Evolutionary conservation across 2,888 invertebrate genomes (phyloP), one percentile per base, ranked within the genome.

Genomic region (Mesorhabditis sp.): DNA sequence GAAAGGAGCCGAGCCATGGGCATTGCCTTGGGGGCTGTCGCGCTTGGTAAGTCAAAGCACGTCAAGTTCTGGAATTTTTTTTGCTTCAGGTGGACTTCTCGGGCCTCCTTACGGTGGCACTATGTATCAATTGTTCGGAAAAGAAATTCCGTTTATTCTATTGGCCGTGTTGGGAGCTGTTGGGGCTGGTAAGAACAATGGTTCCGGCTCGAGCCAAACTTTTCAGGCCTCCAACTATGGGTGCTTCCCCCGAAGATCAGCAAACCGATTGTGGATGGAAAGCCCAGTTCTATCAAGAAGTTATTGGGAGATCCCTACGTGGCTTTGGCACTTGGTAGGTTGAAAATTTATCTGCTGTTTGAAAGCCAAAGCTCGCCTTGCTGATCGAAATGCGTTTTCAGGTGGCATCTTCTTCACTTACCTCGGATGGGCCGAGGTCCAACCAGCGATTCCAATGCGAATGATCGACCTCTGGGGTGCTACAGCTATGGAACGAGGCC

Each of bases 1-100:
- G 96, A 97, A 87, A 90, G 97, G 69, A 96, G 96, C 15, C 95
- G 95, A 87, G 96, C 95, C 0, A 97, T 97, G 96, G 96, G 95
- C 2, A 92, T 96, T 71, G 96, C 96, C 0, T 88, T 97, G 3
- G 95, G 96, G 5, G 97, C 96, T 0, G 87, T 97, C 68, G 97
- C 96, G 0, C 88, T 97, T 43, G 97, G 97, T 0, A 96, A 97
- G 0, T 28, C 28, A 28, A 28, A 28, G 28, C 28, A 28, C 28
- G 28, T 28, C 28, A 28, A 28, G 28, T 28, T 28, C 28, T 28
- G 28, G 28, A 28, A 1, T 28, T 28, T 2, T 28, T 1, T 28
- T 28, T 28, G 28, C 10, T 50, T 50, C n/a, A 50, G 58, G 58
- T 50, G 58, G 58, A 13, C 90, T 97, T 0, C 95, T 97, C 69